phyloP scores from a whole-genome alignment of 2,113 vertebrate species.

The Macheiramphus alcinus region DNA sequence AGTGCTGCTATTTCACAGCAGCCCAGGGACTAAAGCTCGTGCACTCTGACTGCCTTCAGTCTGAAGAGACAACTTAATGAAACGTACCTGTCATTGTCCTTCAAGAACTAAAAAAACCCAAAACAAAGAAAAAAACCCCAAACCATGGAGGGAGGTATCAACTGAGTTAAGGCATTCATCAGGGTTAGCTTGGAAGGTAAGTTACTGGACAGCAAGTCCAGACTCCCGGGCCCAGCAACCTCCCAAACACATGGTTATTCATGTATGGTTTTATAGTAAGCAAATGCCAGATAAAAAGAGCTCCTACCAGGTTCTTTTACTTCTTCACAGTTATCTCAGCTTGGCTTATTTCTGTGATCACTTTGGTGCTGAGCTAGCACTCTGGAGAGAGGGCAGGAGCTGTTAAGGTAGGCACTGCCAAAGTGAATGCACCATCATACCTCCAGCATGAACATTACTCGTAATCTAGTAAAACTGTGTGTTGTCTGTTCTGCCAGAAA shows the following conservation, averaged over 20 bases:
- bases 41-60: not conserved
- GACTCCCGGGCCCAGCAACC: rapidly evolving
- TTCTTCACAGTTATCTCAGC: not conserved
- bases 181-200: not conserved
- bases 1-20: not conserved
- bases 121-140: rapidly evolving
- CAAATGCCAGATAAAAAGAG: not conserved
- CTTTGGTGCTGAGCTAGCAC: not conserved
- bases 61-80: not conserved
- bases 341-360: not conserved
- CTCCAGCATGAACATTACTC: not conserved
- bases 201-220: not conserved
- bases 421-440: not conserved
- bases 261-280: not conserved
- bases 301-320: not conserved
- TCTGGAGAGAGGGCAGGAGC: not conserved
- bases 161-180: not conserved
- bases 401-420: not conserved
- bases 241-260: not conserved
- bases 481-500: not conserved
- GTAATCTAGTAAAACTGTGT: not conserved
- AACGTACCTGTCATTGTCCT: not conserved
- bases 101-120: not conserved
- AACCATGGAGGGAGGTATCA: not conserved
- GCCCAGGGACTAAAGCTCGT: rapidly evolving